phyloP scores from a whole-genome alignment of 2,888 invertebrate genomes.

The Ophonus ardosiacus region DNA sequence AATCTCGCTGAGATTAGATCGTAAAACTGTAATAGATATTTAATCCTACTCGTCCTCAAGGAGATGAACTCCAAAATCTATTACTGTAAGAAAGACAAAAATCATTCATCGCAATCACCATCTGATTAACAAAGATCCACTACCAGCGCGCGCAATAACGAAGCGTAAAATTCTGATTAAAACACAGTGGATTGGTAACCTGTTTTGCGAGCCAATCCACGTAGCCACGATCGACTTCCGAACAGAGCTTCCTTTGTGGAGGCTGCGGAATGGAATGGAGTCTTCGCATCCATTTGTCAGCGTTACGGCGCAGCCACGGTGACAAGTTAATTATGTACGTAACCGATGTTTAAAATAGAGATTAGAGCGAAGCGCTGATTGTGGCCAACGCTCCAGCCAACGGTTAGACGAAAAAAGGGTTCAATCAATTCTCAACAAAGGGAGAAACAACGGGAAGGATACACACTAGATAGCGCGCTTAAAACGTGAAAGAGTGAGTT shows the following conservation, averaged over 20 bases:
- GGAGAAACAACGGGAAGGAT: neutral
- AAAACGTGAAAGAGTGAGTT: neutral
- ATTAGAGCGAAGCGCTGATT: constrained; percentile 39
- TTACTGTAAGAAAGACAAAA: constrained; percentile 11
- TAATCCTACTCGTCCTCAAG: neutral
- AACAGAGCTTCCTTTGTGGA: constrained; percentile 53
- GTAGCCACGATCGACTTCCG: constrained; percentile 53
- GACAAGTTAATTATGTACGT: constrained; percentile 63
- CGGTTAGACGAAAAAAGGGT: neutral
- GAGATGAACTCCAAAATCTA: constrained; percentile 14
- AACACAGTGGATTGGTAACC: constrained; percentile 62
- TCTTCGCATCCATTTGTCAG: constrained; percentile 64
- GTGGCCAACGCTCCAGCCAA: neutral
- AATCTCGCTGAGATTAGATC: neutral
- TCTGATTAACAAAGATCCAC: constrained; percentile 64
- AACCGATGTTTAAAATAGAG: constrained; percentile 54
- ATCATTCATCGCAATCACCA: constrained; percentile 60
- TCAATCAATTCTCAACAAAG: neutral
- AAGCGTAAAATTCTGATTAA: constrained; percentile 64
- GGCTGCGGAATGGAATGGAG: constrained; percentile 45
- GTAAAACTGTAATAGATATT: constrained; percentile 18
- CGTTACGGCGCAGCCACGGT: constrained; percentile 41
- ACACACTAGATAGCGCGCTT: neutral
- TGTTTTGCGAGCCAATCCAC: constrained; percentile 63
- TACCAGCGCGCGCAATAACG: constrained; percentile 55